Conservation (phyloP, 1,140 invertebrate species). For the Caenorhabditis remanei region DNA sequence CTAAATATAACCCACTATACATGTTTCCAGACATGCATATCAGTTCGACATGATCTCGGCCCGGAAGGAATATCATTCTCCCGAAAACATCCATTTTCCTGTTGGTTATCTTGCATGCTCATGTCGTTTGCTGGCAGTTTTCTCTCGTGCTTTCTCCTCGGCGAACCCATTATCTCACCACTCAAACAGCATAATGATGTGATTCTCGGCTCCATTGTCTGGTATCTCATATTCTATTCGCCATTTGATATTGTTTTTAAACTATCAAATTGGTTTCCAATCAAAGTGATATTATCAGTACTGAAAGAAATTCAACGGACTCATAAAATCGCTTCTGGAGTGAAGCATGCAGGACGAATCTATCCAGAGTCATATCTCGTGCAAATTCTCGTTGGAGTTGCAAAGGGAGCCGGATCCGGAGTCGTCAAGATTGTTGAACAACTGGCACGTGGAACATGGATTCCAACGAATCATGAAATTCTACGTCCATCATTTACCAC, state of each 20-base stretch:
- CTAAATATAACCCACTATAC: background rate
- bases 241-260: slow-evolving; percentile 98
- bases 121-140: slow-evolving; percentile 90
- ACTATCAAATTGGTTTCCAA: slow-evolving; percentile 91
- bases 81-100: slow-evolving; percentile 94
- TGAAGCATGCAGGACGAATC: slow-evolving; percentile 92
- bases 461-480: slow-evolving; percentile 95
- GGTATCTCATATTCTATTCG: slow-evolving; percentile 97
- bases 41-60: slow-evolving; percentile 92
- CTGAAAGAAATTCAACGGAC: slow-evolving; percentile 95
- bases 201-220: slow-evolving; percentile 82
- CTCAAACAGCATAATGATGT: slow-evolving; percentile 94
- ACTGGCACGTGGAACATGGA: slow-evolving; percentile 94
- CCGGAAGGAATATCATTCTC: slow-evolving; percentile 92
- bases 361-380: slow-evolving; percentile 97
- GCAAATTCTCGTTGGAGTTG: slow-evolving; percentile 84
- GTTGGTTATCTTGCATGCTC: slow-evolving; percentile 98
- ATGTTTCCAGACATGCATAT: slow-evolving; percentile 78
- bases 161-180: slow-evolving; percentile 92
- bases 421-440: slow-evolving; percentile 90
- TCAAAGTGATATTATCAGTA: slow-evolving; percentile 90
- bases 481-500: slow-evolving; percentile 98
- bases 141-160: slow-evolving; percentile 91
- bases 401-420: slow-evolving; percentile 87
- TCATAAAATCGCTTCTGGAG: slow-evolving; percentile 87